A percentile compares a stretch with the other conserved stretches of the same genome.
These are phyloP conservation scores for Rhinogobio ventralis DNA, from an alignment of 2,797 vertebrate species.

Conservation along the genomic window DNA sequence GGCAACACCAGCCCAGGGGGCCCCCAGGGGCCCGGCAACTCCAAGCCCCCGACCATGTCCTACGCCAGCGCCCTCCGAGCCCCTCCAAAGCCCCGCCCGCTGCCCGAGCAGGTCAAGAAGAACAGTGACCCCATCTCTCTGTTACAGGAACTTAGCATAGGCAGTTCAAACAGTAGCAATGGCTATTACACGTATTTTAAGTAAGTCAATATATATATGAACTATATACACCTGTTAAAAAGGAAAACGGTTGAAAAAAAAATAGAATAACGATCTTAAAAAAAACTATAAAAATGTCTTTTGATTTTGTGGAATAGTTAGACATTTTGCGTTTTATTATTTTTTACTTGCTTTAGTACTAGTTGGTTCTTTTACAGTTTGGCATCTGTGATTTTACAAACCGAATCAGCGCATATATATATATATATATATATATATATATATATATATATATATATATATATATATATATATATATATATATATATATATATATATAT, in stretches of 20 bases:
- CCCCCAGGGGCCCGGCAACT: constrained; percentile 76
- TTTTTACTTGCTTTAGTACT: constrained; percentile 78
- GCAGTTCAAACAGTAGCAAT: constrained; percentile 98
- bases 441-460: constrained; percentile 72
- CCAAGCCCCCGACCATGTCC: constrained; percentile 95
- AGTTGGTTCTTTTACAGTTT: constrained; percentile 78
- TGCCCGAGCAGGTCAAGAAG: constrained; percentile 96
- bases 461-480: constrained; percentile 64
- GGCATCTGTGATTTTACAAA: constrained; percentile 80
- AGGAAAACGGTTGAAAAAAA: constrained; percentile 64
- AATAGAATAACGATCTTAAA: constrained; percentile 69
- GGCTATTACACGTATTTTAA: constrained; percentile 99
- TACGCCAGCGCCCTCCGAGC: constrained; percentile 97
- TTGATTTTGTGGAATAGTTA: constrained; percentile 65
- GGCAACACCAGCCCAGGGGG: constrained; percentile 71
- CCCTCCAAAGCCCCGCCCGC: constrained; percentile 93
- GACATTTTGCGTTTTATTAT: constrained; percentile 73
- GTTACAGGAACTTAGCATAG: constrained; percentile 98
- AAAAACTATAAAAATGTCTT: constrained; percentile 58
- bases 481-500: constrained; percentile 67
- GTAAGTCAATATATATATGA: constrained; percentile 78
- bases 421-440: constrained; percentile 72
- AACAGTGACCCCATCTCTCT: constrained; percentile 97
- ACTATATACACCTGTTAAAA: constrained; percentile 57
- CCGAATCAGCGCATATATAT: constrained; percentile 61